Evolutionary conservation across 1,140 invertebrate genomes (phyloP), one percentile per base, ranked within the genome.

Genomic region (Sycophila sp.): DNA sequence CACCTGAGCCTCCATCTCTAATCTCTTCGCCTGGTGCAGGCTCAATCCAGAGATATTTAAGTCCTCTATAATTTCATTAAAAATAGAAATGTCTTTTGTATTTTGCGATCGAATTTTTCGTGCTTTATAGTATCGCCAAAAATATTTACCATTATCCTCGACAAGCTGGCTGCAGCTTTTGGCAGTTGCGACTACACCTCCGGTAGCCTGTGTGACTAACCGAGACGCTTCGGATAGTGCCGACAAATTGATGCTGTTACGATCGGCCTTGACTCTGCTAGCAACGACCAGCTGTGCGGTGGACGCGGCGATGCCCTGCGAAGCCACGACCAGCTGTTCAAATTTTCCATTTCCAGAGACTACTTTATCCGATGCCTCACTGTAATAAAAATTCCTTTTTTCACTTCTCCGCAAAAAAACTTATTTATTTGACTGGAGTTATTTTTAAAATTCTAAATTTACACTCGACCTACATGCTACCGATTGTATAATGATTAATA

Each of bases 241-340:
- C 6, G 88, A 77, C 49, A 99, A 86, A 83, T 94, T 94, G 70
- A 87, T 83, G 74, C 96, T 96, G 62, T 92, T 89, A 69, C 92
- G 89, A 70, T 96, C 92, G 4, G 98, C 96, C 81, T 96, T 94
- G 0, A 97, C 95, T 76, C 94, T 91, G 74, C 96, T 98, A 0
- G 98, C 96, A 13, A 99, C 96, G 19, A 99, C 98, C 51, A 99
- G 87, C 85, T 99, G 98, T 36, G 97, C 96, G 4, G 97, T 99
- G 73, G 95, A 96, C 6, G 97, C 98, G 7, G 96, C 96, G 74
- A 99, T 98, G 79, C 98, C 96, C 86, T 99, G 96, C 19, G 98
- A 97, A 26, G 97, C 97, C 4, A 98, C 98, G 65, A 98, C 94
- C 22, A 99, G 87, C 76, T 96, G 93, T 79, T 98, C 96, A 81